Evolutionary conservation across 2,888 invertebrate species (phyloP).

Genomic region (Oxyscelio sp.): DNA sequence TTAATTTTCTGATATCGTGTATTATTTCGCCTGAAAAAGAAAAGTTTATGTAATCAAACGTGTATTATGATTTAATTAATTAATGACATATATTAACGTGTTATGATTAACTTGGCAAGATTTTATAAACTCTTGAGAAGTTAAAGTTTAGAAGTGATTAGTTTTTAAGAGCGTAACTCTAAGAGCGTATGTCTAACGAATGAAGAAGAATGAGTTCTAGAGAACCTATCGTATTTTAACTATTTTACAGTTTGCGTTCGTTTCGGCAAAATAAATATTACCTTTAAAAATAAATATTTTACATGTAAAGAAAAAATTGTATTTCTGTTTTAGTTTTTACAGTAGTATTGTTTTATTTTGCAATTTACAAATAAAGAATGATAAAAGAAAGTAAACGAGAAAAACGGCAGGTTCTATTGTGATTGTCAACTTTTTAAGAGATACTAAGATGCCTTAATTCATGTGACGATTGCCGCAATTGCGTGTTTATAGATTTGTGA

Average conservation of each 20-base stretch:
- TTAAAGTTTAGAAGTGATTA: conserved; percentile 65
- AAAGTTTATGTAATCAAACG: conserved; percentile 81
- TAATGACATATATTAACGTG: conserved; percentile 80
- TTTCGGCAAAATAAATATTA: neutral
- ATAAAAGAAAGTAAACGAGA: conserved; percentile 10
- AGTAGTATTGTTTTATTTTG: neutral
- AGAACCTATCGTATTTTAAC: conserved; percentile 43
- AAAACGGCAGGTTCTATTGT: conserved; percentile 55
- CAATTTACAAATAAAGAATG: neutral
- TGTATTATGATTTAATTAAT: conserved; percentile 82
- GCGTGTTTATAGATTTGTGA: conserved; percentile 78
- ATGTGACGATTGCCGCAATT: conserved; percentile 41
- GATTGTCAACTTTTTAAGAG: conserved; percentile 65
- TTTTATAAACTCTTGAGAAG: conserved; percentile 64
- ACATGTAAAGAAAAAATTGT: neutral
- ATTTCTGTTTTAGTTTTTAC: neutral
- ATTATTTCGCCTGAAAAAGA: too few relatives aligned
- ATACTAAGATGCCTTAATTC: conserved; percentile 70
- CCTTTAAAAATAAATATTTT: neutral
- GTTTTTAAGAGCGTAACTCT: conserved; percentile 30
- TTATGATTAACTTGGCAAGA: conserved; percentile 77
- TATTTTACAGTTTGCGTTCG: neutral
- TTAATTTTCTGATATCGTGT: too few relatives aligned
- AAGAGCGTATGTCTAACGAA: conserved; percentile 42
- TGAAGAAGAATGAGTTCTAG: conserved; percentile 39